Conservation (phyloP, 2,888 invertebrate genomes). For the Coenonympha glycerion region DNA sequence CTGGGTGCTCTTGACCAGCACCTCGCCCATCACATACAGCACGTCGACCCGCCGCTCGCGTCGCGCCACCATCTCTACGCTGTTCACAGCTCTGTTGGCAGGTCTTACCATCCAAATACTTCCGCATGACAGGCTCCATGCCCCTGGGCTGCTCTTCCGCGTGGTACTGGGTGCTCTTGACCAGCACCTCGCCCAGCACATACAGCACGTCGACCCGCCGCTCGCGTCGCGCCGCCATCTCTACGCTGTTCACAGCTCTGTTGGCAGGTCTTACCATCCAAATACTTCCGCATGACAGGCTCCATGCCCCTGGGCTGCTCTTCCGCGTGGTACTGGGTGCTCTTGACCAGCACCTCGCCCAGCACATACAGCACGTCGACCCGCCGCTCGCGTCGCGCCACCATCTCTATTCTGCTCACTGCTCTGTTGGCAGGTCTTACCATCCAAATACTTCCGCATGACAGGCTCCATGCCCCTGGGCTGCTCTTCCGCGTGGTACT, state of each 20-base stretch:
- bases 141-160: constrained; percentile 46
- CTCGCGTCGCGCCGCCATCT: constrained; percentile 42
- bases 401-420: constrained; percentile 40
- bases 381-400: constrained; percentile 42
- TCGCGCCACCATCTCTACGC: constrained; percentile 44
- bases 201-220: constrained; percentile 51
- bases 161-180: constrained; percentile 48
- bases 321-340: constrained; percentile 47
- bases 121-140: constrained; percentile 46
- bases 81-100: constrained; percentile 35
- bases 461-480: constrained; percentile 52
- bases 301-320: constrained; percentile 55
- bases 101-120: constrained; percentile 61
- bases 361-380: constrained; percentile 55
- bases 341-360: constrained; percentile 44
- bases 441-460: constrained; percentile 53
- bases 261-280: too few species aligned
- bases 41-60: constrained; percentile 46
- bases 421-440: too few species aligned
- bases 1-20: constrained; percentile 47
- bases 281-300: constrained; percentile 44
- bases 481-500: constrained; percentile 45
- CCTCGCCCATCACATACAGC: constrained; percentile 48
- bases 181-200: constrained; percentile 47
- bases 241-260: constrained; percentile 39